These are phyloP conservation scores for Caracal caracal DNA, from an alignment of 2,113 vertebrate genomes.

Conservation along the genomic window DNA sequence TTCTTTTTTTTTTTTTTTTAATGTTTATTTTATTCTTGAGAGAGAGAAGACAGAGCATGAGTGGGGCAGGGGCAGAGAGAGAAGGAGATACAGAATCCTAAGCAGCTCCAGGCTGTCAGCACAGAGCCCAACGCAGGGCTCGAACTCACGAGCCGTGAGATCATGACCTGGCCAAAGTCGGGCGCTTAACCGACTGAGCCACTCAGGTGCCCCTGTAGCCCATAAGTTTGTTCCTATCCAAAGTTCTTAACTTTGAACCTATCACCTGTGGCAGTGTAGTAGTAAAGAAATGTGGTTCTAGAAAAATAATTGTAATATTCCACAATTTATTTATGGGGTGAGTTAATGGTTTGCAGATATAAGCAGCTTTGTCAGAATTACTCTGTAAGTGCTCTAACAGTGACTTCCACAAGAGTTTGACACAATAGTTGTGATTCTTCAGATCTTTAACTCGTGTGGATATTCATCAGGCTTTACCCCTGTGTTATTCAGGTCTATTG, in stretches of 20 bases:
- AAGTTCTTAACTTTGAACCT: background rate
- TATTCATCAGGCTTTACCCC: background rate
- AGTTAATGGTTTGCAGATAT: background rate
- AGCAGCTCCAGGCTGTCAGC: too few relatives aligned
- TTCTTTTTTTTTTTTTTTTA: background rate
- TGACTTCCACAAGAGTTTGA: background rate
- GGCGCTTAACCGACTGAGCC: too few relatives aligned
- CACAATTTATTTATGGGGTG: background rate
- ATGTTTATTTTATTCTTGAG: too few relatives aligned
- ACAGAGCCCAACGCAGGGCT: too few relatives aligned
- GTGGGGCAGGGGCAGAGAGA: too few relatives aligned
- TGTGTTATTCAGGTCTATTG: constrained; percentile 89
- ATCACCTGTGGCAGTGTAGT: background rate
- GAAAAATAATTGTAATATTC: background rate
- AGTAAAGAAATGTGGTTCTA: background rate
- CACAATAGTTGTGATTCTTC: background rate
- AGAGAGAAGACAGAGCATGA: too few relatives aligned
- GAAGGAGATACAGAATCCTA: too few relatives aligned
- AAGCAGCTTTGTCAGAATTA: constrained; percentile 20
- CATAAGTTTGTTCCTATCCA: too few relatives aligned
- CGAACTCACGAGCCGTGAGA: too few relatives aligned
- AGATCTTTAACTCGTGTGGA: background rate
- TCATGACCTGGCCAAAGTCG: too few relatives aligned
- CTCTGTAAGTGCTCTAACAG: background rate
- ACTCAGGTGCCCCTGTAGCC: too few relatives aligned